Percentiles rank a stretch among this genome's conserved stretches.
Conservation (phyloP, 2,113 vertebrate genomes). For the Epinephelus moara region DNA sequence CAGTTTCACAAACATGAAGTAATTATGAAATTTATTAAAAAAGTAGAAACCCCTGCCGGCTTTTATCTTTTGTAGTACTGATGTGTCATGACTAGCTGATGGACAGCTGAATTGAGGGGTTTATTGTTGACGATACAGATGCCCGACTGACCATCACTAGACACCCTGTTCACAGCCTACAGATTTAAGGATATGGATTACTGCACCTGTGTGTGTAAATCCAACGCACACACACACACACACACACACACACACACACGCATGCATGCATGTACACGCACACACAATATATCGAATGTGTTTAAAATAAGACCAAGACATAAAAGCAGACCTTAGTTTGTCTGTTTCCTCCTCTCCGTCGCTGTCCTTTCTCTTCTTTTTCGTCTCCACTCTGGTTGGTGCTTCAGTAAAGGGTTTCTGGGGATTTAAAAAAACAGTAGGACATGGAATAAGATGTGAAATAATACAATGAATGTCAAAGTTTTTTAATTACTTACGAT, state of each 20-base stretch:
- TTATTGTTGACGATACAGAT: background rate
- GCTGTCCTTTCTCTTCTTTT: slow-evolving; percentile 49
- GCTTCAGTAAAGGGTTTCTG: slow-evolving; percentile 60
- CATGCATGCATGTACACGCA: too few species aligned
- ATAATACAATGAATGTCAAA: background rate
- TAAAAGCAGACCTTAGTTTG: slow-evolving; percentile 71
- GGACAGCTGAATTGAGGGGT: background rate
- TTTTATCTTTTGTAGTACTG: background rate
- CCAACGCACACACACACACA: too few species aligned
- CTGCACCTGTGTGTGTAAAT: too few species aligned
- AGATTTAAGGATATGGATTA: too few species aligned
- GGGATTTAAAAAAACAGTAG: slow-evolving; percentile 21
- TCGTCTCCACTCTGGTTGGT: slow-evolving; percentile 42
- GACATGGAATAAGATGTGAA: background rate
- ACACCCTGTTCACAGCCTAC: too few species aligned
- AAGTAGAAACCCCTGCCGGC: background rate
- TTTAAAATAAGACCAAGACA: slow-evolving; percentile 4
- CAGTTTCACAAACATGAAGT: background rate
- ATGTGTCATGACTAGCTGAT: too few species aligned
- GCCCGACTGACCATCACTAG: background rate
- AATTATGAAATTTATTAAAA: background rate
- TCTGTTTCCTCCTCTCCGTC: slow-evolving; percentile 66
- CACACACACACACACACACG: too few species aligned
- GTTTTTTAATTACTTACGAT: background rate
- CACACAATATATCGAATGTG: background rate